Evolutionary conservation across 2,888 invertebrate species (phyloP).

Genomic region (Bedellia somnulentella): DNA sequence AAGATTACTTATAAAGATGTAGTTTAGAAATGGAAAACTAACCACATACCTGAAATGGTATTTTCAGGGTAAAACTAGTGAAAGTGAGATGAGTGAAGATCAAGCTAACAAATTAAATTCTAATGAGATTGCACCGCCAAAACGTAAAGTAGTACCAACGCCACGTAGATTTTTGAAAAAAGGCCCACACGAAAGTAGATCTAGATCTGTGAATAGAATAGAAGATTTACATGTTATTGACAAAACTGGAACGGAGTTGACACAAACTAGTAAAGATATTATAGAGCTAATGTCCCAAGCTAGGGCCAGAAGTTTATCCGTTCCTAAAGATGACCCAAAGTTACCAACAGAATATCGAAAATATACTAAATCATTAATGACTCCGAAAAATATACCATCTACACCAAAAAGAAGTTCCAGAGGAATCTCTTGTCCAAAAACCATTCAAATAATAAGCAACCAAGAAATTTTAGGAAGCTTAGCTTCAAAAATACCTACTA

Average conservation of each 20-base stretch:
- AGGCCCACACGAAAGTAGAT: conserved; percentile 51
- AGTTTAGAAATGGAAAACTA: conserved; percentile 21
- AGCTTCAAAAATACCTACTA: conserved; percentile 29
- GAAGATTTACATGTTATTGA: conserved; percentile 33
- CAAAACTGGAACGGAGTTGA: conserved; percentile 40
- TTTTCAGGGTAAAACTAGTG: conserved; percentile 61
- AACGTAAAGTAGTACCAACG: conserved; percentile 39
- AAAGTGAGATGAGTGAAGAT: conserved; percentile 61
- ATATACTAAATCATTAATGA: conserved; percentile 48
- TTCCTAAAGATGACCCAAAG: conserved; percentile 52
- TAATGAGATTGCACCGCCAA: conserved; percentile 18
- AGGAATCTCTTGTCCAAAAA: conserved; percentile 56
- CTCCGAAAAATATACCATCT: conserved; percentile 52
- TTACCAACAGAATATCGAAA: conserved; percentile 30
- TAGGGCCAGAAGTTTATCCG: conserved; percentile 48
- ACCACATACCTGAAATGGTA: conserved; percentile 34
- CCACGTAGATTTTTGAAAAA: conserved; percentile 45
- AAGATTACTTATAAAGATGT: background rate
- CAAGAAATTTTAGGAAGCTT: conserved; percentile 56
- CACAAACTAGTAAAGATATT: conserved; percentile 48
- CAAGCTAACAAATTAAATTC: conserved; percentile 27
- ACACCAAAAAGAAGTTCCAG: conserved; percentile 27
- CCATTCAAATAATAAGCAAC: conserved; percentile 50
- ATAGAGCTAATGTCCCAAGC: conserved; percentile 51
- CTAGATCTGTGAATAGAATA: conserved; percentile 56